Evolutionary conservation across 2,888 invertebrate genomes (phyloP), one percentile per base, ranked within the genome.

Genomic region (Tridacna gigas): DNA sequence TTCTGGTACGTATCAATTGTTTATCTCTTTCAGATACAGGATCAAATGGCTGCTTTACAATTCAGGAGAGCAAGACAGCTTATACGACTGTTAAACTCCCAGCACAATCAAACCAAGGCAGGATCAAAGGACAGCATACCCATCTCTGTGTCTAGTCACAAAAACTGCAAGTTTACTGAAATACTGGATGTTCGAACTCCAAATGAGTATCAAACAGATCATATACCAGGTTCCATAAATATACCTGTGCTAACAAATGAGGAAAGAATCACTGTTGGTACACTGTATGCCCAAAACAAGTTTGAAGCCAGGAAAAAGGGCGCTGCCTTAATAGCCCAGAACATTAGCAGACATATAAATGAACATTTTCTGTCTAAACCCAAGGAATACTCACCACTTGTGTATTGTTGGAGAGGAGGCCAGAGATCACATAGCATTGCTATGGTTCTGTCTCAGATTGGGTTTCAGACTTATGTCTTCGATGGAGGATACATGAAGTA

Each of bases 381-480:
- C 20, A 69, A 80, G 20, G 86, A 89, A 13, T 91, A 90, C 66
- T 83, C 78, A 45, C 90, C 91, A 28, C 56, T 91, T 45, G 69
- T 91, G 15, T 91, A 90, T 73, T 91, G 91, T 77, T 89, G 88
- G 89, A 79, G 91, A 18, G 91, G 91, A 61, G 91, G 91, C 74
- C 90, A 90, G 77, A 86, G 91, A 83, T 91, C 91, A 74, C 75
- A 83, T 51, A 90, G 90, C 66, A 74, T 91, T 65, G 90, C 85
- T 0, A 82, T 89, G 0, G 85, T 91, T 25, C 79, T 91, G 45
- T 81, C 90, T 37, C 88, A 91, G 82, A 90, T 90, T 51, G 91
- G 91, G 0, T 91, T 90, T 74, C 71, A 88, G 28, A 88, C 88
- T 11, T 88, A 48, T 75, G 83, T 89, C 15, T 73, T 91, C 56